Evolutionary conservation across 2,888 invertebrate genomes (phyloP).

Genomic region (Pseudococcus longispinus): DNA sequence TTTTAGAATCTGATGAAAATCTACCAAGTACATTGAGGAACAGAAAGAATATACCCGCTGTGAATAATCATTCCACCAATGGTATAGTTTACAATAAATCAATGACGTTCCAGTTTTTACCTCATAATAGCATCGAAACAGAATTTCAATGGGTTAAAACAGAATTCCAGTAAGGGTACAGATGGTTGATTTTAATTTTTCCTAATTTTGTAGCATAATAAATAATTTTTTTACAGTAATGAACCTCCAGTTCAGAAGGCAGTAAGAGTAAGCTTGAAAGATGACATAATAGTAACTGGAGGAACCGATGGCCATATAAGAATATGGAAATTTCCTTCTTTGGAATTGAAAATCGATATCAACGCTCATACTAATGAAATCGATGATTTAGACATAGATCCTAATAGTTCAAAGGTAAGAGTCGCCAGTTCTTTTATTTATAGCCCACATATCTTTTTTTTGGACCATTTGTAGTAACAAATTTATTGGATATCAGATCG

Average conservation of each 20-base stretch:
- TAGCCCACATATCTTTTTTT: background rate
- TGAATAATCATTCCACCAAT: constrained; percentile 60
- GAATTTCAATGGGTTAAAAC: constrained; percentile 85
- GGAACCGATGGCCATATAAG: constrained; percentile 88
- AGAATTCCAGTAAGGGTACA: constrained; percentile 72
- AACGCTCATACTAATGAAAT: constrained; percentile 88
- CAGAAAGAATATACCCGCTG: constrained; percentile 56
- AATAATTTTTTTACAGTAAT: constrained; percentile 21
- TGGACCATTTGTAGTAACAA: background rate
- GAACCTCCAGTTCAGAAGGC: constrained; percentile 86
- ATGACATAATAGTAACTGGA: constrained; percentile 86
- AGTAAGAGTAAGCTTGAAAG: constrained; percentile 78
- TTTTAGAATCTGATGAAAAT: constrained; percentile 57
- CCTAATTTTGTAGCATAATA: background rate
- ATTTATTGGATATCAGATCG: constrained; percentile 66
- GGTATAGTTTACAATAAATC: constrained; percentile 65
- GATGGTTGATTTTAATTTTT: constrained; percentile 54
- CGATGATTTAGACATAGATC: constrained; percentile 91
- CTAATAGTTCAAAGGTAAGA: constrained; percentile 69
- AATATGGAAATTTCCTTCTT: constrained; percentile 86
- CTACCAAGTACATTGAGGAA: constrained; percentile 56
- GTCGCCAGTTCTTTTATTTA: background rate
- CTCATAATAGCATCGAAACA: constrained; percentile 82
- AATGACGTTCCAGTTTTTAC: constrained; percentile 77
- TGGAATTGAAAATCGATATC: constrained; percentile 72